These are phyloP conservation scores for Porites cylindrica DNA, from an alignment of 92 coral and sea anemone species.

Conservation along the genomic window DNA sequence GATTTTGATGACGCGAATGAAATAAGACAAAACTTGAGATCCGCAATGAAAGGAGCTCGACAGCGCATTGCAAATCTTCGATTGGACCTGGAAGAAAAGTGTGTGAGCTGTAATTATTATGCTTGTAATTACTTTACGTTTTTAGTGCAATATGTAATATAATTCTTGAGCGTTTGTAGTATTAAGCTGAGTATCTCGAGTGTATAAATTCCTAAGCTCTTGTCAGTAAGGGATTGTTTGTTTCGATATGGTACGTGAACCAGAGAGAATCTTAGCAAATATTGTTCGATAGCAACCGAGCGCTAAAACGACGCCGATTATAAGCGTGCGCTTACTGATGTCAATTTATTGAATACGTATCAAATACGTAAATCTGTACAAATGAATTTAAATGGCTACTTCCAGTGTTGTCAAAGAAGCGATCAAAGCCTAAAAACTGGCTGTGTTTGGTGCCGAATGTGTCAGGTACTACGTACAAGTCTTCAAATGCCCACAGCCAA, in stretches of 20 bases:
- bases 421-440: neutral
- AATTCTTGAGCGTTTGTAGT: neutral
- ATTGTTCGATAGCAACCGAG: constrained; percentile 24
- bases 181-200: neutral
- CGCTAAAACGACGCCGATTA: constrained; percentile 1
- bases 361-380: no score
- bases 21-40: constrained; percentile 87
- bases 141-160: neutral
- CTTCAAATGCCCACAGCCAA: no score
- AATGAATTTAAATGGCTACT: neutral
- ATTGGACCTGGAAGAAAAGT: constrained; percentile 90
- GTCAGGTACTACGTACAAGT: neutral
- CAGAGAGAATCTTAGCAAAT: neutral
- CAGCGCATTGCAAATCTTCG: constrained; percentile 87
- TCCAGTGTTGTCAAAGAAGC: neutral
- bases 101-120: constrained; percentile 28
- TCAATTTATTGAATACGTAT: no score
- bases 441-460: neutral
- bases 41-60: constrained; percentile 95
- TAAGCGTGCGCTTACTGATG: no score
- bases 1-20: constrained; percentile 83
- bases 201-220: neutral
- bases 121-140: neutral
- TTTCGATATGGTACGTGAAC: neutral
- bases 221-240: constrained; percentile 5